A percentile compares a stretch with the other conserved stretches of the same genome.
These are phyloP conservation scores for Sternotherus odoratus DNA, from an alignment of 2,797 vertebrate species.

Conservation along the genomic window DNA sequence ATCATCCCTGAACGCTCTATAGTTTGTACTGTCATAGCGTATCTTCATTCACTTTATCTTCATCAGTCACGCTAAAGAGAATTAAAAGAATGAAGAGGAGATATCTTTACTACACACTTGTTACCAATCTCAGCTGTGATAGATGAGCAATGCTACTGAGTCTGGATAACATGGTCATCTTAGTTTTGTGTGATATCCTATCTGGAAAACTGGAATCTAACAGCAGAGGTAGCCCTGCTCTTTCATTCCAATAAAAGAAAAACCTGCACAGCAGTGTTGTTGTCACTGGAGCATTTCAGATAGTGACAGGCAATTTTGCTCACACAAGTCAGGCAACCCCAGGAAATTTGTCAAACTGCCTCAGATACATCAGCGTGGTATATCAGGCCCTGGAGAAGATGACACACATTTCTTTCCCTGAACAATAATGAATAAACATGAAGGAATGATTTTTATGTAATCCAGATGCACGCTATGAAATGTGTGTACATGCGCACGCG, in stretches of 20 bases:
- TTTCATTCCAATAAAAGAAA: background rate
- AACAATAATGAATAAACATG: constrained; percentile 30
- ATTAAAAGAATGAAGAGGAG: background rate
- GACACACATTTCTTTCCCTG: background rate
- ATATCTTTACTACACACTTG: background rate
- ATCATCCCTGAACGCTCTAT: background rate
- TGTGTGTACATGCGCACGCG: too few species aligned
- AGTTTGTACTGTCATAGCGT: background rate
- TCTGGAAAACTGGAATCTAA: background rate
- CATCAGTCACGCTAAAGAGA: background rate
- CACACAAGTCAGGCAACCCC: background rate
- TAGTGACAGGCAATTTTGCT: background rate
- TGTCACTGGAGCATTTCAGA: background rate
- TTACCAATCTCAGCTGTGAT: background rate
- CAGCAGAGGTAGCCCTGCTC: background rate
- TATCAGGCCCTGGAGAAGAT: background rate
- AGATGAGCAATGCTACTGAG: background rate
- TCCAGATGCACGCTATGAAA: background rate
- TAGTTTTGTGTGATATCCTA: background rate
- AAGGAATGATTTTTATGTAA: background rate
- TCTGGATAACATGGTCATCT: background rate
- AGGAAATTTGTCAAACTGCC: background rate
- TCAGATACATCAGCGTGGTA: background rate
- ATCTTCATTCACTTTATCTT: background rate
- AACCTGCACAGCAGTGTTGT: background rate